Conservation (phyloP, 2,888 invertebrate genomes). For the Chorisops tibialis region DNA sequence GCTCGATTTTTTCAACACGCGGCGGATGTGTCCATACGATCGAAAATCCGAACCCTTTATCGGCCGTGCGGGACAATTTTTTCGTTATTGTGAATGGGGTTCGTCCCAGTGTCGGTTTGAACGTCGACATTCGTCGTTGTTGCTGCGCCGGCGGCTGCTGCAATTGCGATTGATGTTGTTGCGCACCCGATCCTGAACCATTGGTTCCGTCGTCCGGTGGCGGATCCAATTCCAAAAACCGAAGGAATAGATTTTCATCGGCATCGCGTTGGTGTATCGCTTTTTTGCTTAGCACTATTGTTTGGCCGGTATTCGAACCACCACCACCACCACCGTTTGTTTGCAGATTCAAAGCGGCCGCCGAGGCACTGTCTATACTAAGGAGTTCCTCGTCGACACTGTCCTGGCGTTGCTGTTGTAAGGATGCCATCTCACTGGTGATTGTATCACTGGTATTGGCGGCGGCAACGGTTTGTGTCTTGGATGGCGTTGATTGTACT, state of each 20-base stretch:
- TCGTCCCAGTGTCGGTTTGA: slow-evolving; percentile 59
- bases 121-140: slow-evolving; percentile 45
- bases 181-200: background rate
- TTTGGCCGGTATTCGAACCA: slow-evolving; percentile 35
- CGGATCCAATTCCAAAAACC: slow-evolving; percentile 79
- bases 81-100: slow-evolving; percentile 83
- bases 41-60: slow-evolving; percentile 77
- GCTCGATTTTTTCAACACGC: slow-evolving; percentile 77
- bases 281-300: slow-evolving; percentile 55
- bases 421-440: slow-evolving; percentile 25
- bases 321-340: background rate
- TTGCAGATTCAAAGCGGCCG: slow-evolving; percentile 30
- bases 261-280: slow-evolving; percentile 62
- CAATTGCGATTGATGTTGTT: background rate
- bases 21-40: slow-evolving; percentile 88
- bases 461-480: slow-evolving; percentile 5
- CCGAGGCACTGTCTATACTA: slow-evolving; percentile 45
- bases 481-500: slow-evolving; percentile 9
- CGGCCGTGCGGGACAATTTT: slow-evolving; percentile 55
- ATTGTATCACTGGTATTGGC: slow-evolving; percentile 32
- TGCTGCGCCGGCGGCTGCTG: slow-evolving; percentile 39
- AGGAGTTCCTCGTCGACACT: slow-evolving; percentile 49
- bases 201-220: slow-evolving; percentile 54
- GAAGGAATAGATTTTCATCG: slow-evolving; percentile 69
- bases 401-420: slow-evolving; percentile 43